Base-by-base conservation (phyloP, 2,797 vertebrate species). In the Amphiprion clarkii region DNA sequence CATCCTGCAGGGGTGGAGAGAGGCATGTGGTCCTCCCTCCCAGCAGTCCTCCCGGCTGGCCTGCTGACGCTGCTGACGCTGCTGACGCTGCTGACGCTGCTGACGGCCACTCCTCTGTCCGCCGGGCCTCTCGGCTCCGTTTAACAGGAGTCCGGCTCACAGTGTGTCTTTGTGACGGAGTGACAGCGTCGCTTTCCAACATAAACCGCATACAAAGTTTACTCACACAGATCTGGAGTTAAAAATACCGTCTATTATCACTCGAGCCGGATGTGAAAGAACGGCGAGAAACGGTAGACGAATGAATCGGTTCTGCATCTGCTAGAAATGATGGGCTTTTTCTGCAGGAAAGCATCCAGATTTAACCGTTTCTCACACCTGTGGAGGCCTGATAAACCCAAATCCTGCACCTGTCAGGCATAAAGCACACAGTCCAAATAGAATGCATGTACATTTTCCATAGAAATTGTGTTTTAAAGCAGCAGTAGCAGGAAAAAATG, bases 1-100 rank as follows among this genome's bases (percentile, higher is more conserved):
- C 94, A 86, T 79, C 86, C 91, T 95, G 95, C 94, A 94, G 94
- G 95, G 95, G 95, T 94, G 94, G 95, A 95, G 89, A 93, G 88
- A 94, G 94, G 94, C 92, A 95, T 95, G 94, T 93, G 92, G 88
- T 92, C 87, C 90, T 92, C 88, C 87, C 90, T 92, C 88, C 89
- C 91, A 90, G 90, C 83, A 90, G 78, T 75, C 23, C 23, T 23
- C 23, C 23, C 86, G 70, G 77, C 23, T 23, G 90, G 88, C 89
- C 82, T 76, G 82, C 90, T 90, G 90, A 93, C 91, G 90, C 82
- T 76, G 82, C 90, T 90, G 90, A 93, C 91, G 90, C 82, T 76
- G 82, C 90, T 90, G 90, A 93, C 91, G 90, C 82, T 76, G 82
- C 90, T 90, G 90, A 93, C 91, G 90, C 82, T 76, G 82, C 90